Evolutionary conservation across 2,888 invertebrate genomes (phyloP).

Genomic region (Platycheirus albimanus): DNA sequence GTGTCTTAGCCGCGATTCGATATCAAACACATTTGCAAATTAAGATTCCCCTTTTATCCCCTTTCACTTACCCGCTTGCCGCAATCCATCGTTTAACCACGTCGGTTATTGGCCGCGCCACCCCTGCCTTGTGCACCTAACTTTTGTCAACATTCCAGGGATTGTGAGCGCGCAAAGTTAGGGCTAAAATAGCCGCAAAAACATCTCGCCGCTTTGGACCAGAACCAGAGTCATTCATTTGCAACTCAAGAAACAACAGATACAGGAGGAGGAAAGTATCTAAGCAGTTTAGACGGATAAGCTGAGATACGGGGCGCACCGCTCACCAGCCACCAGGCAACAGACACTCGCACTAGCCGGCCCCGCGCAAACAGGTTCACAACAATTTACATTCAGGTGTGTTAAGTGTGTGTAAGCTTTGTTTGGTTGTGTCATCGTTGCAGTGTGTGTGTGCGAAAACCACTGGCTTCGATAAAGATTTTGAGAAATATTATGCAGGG

Average conservation of each 20-base stretch:
- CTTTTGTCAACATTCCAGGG: constrained; percentile 54
- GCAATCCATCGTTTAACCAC: neutral
- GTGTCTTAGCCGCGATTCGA: constrained; percentile 56
- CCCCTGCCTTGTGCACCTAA: neutral
- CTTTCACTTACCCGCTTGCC: neutral
- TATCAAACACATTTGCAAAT: constrained; percentile 64
- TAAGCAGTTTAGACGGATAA: constrained; percentile 35
- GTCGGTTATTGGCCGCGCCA: neutral
- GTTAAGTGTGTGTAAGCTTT: constrained; percentile 46
- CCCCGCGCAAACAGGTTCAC: constrained; percentile 62
- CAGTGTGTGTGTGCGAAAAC: constrained; percentile 40
- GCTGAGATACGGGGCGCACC: constrained; percentile 24
- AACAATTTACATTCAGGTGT: constrained; percentile 63
- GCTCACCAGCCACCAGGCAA: constrained; percentile 7
- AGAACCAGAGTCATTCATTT: neutral
- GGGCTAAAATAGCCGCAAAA: constrained; percentile 42
- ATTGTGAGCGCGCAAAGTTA: constrained; percentile 52
- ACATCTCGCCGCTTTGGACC: constrained; percentile 49
- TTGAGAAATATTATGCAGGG: constrained; percentile 23
- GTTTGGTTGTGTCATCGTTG: constrained; percentile 57
- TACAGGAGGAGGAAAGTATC: constrained; percentile 3
- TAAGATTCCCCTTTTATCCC: constrained; percentile 19
- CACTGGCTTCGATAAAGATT: constrained; percentile 17
- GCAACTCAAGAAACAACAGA: no score
- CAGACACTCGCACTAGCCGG: no score